These are phyloP conservation scores for Saguinus oedipus DNA, from an alignment of 2,797 vertebrate species.

Conservation along the genomic window DNA sequence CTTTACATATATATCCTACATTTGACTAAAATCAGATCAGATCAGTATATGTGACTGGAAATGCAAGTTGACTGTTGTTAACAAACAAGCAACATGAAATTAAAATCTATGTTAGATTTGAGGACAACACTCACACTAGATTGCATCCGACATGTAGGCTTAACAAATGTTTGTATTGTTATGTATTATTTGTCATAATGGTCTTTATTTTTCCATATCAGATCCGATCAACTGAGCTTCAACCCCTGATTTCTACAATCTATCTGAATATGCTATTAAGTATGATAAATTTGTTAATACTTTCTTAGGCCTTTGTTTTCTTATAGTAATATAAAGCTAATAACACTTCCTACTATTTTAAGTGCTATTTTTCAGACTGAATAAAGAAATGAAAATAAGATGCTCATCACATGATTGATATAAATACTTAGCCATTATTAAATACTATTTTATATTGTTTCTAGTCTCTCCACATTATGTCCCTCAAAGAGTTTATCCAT, in stretches of 20 bases:
- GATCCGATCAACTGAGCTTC: background rate
- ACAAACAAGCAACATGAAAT: background rate
- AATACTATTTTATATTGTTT: background rate
- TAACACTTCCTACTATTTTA: background rate
- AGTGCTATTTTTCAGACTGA: background rate
- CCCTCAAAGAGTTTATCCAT: background rate
- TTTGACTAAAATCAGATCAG: background rate
- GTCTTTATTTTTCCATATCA: background rate
- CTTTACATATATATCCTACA: background rate
- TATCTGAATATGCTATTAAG: background rate
- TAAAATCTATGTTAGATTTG: background rate
- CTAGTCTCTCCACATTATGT: background rate
- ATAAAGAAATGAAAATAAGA: conserved; percentile 6
- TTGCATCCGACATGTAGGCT: background rate
- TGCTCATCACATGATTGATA: background rate
- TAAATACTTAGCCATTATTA: background rate
- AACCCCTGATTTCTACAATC: background rate
- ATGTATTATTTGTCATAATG: background rate
- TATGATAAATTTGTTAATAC: background rate
- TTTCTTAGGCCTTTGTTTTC: background rate
- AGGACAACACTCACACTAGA: background rate
- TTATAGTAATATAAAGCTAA: background rate
- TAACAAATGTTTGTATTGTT: background rate
- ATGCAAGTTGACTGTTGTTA: background rate
- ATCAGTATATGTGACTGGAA: background rate